phyloP scores from a whole-genome alignment of 2,113 vertebrate genomes.

The Erythrolamprus reginae region DNA sequence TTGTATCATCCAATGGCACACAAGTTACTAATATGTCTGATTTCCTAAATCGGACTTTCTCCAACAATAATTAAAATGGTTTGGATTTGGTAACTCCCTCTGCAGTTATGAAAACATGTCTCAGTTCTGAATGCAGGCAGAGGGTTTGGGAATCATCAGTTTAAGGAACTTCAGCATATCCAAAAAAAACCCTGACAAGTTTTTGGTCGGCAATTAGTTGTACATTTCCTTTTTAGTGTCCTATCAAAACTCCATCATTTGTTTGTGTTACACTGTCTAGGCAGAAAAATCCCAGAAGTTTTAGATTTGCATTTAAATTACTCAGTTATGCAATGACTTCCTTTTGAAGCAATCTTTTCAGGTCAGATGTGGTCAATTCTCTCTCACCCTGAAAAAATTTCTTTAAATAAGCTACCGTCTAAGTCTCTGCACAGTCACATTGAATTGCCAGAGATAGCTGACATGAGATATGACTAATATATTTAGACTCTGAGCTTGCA shows the following conservation, averaged over 20 bases:
- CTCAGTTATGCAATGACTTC: background rate
- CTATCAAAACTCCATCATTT: constrained; percentile 53
- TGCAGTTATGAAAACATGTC: background rate
- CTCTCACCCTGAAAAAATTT: background rate
- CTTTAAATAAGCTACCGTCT: background rate
- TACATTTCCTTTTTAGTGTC: constrained; percentile 60
- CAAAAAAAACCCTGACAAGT: background rate
- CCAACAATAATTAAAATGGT: background rate
- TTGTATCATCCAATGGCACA: background rate
- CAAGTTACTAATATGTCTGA: background rate
- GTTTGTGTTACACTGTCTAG: background rate
- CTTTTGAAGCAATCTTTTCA: background rate
- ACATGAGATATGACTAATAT: background rate
- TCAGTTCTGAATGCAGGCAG: background rate
- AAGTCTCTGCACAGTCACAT: background rate
- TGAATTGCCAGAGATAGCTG: background rate
- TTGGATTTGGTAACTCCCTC: background rate
- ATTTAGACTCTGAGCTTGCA: background rate
- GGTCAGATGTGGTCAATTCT: background rate
- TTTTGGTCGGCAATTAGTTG: constrained; percentile 49
- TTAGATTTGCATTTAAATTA: background rate
- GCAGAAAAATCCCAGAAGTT: background rate
- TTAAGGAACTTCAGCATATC: background rate
- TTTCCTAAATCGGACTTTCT: background rate
- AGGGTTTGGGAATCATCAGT: background rate